Percentiles rank a stretch among this genome's conserved stretches.
Evolutionary conservation across 2,888 invertebrate genomes (phyloP).

Genomic region (Sinotaia quadrata): DNA sequence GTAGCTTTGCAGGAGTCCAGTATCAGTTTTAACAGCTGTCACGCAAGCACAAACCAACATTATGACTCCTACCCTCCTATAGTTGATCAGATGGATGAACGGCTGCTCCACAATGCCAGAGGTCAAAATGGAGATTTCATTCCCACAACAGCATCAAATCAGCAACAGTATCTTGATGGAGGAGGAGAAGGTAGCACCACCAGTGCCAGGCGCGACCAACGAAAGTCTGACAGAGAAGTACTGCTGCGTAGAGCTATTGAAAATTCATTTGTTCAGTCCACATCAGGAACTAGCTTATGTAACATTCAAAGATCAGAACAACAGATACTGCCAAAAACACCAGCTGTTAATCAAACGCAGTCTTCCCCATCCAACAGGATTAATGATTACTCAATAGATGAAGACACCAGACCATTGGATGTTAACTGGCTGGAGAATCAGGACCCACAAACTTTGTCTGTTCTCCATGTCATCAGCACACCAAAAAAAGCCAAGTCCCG

Average conservation of each 20-base stretch:
- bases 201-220: neutral
- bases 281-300: neutral
- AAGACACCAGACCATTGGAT: too few species aligned
- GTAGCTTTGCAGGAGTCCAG: too few species aligned
- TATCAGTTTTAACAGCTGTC: too few species aligned
- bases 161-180: slow-evolving; percentile 14
- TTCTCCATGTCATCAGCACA: too few species aligned
- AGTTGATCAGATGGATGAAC: neutral
- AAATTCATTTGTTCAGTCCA: slow-evolving; percentile 20
- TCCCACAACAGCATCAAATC: neutral
- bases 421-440: too few species aligned
- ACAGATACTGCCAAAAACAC: too few species aligned
- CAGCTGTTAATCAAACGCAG: too few species aligned
- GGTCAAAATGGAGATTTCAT: neutral
- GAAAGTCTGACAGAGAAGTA: slow-evolving; percentile 13
- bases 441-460: too few species aligned
- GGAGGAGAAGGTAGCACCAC: slow-evolving; percentile 15
- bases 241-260: slow-evolving; percentile 23
- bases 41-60: too few species aligned
- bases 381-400: too few species aligned
- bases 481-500: too few species aligned
- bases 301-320: neutral
- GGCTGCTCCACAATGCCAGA: neutral
- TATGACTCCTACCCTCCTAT: neutral
- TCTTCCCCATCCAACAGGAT: too few species aligned